Evolutionary conservation across 2,113 vertebrate genomes (phyloP).

Genomic region (Hemiscyllium ocellatum): DNA sequence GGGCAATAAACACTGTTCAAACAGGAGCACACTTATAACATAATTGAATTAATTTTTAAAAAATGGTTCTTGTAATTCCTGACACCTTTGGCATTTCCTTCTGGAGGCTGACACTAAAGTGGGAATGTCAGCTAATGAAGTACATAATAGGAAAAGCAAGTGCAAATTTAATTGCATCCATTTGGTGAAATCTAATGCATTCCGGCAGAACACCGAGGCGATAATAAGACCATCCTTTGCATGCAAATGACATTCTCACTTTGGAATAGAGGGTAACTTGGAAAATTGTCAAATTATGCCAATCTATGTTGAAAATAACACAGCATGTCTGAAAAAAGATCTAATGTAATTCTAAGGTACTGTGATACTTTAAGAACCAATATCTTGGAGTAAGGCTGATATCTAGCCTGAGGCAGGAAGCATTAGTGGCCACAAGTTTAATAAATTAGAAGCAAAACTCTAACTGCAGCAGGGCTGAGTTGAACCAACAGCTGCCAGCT

Average conservation of each 20-base stretch:
- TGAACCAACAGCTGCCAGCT: background rate
- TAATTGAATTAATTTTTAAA: no score
- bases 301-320: background rate
- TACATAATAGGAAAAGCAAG: background rate
- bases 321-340: background rate
- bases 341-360: background rate
- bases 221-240: background rate
- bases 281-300: background rate
- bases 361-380: background rate
- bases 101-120: background rate
- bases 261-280: background rate
- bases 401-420: background rate
- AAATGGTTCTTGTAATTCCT: background rate
- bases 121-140: background rate
- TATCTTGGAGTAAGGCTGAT: background rate
- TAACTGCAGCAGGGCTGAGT: background rate
- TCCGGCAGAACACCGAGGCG: background rate
- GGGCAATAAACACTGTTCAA: no score
- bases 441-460: background rate
- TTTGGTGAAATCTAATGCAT: background rate
- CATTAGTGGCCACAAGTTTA: background rate
- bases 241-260: background rate
- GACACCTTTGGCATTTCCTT: background rate
- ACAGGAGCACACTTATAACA: no score
- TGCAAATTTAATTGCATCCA: background rate